A percentile compares a stretch with the other conserved stretches of the same genome.
phyloP scores from a whole-genome alignment of 2,113 vertebrate species.

The Phrynosoma platyrhinos region DNA sequence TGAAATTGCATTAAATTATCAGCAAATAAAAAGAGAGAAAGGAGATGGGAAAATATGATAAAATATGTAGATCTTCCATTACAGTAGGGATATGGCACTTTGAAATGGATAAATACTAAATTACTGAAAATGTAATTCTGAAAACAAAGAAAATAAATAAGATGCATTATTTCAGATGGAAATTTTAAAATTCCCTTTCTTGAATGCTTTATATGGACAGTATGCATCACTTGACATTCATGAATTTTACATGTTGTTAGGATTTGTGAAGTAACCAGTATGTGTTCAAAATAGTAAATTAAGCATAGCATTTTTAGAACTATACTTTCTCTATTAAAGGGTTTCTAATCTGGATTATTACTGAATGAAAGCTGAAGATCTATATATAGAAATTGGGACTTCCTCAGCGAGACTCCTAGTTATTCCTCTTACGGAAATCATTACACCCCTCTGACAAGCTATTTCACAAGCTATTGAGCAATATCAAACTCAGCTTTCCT shows the following conservation, averaged over 20 bases:
- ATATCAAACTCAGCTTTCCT: conserved; percentile 65
- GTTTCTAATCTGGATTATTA: conserved; percentile 46
- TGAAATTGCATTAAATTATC: conserved; percentile 32
- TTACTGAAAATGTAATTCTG: conserved; percentile 41
- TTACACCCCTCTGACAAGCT: conserved; percentile 57
- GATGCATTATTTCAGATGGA: conserved; percentile 47
- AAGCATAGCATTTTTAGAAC: conserved; percentile 45
- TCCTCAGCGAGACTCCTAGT: conserved; percentile 47
- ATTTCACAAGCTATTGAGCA: conserved; percentile 72
- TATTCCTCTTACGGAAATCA: conserved; percentile 62
- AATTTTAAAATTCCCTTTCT: conserved; percentile 44
- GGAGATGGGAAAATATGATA: conserved; percentile 37
- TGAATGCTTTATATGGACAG: conserved; percentile 46
- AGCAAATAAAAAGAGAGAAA: not conserved
- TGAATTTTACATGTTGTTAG: conserved; percentile 28
- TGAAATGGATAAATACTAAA: not conserved
- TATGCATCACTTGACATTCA: conserved; percentile 47
- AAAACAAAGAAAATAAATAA: conserved; percentile 39
- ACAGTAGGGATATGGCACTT: conserved; percentile 27
- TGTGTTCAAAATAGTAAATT: not conserved
- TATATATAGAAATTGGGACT: conserved; percentile 42
- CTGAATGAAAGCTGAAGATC: conserved; percentile 43
- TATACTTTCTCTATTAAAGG: conserved; percentile 42
- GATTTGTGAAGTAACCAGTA: conserved; percentile 36
- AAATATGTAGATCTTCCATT: conserved; percentile 34